phyloP scores from a whole-genome alignment of 2,113 vertebrate genomes.

The Lasiurus cinereus region DNA sequence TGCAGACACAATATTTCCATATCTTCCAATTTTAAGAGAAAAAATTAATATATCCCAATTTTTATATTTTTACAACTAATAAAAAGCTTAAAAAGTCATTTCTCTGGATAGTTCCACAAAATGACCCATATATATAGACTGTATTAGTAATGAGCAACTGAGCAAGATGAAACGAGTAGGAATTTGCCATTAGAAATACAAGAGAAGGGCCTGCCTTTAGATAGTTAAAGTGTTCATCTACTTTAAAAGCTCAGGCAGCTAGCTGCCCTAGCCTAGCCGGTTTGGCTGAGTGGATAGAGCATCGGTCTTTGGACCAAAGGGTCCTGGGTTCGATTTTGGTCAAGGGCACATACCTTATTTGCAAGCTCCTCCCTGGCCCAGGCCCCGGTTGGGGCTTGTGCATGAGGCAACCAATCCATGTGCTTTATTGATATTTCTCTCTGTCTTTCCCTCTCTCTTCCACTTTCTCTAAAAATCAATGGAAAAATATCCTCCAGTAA shows the following conservation, averaged over 20 bases:
- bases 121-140: not conserved
- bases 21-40: not conserved
- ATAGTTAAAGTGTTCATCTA: not conserved
- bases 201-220: not conserved
- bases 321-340: no score
- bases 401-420: no score
- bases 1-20: not conserved
- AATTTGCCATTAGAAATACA: not conserved
- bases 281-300: no score
- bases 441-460: no score
- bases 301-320: no score
- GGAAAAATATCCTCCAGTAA: no score
- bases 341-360: no score
- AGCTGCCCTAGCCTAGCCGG: no score
- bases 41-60: not conserved
- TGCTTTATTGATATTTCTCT: no score
- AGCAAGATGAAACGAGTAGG: not conserved
- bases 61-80: constrained; percentile 29
- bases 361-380: no score
- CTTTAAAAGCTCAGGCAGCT: not conserved
- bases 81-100: constrained; percentile 20
- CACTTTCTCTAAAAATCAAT: no score
- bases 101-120: constrained; percentile 37
- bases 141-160: not conserved
- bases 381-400: no score